Evolutionary conservation across 2,797 vertebrate genomes (phyloP), one percentile per base, ranked within the genome.

Genomic region (Notolabrus celidotus): DNA sequence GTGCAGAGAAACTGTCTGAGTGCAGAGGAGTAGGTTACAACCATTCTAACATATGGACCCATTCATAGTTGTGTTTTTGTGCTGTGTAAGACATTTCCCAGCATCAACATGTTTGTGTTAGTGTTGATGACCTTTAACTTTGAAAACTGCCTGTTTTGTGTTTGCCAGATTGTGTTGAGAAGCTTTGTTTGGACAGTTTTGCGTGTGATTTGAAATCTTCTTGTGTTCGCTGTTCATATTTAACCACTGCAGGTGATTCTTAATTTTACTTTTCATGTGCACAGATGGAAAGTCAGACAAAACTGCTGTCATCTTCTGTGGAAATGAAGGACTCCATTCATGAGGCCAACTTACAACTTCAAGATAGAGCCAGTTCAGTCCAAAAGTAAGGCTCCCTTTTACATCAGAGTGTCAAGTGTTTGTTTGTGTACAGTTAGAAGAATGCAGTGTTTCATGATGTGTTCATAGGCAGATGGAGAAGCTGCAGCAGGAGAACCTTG

Each of bases 401-500:
- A 0, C 25, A 7, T 62, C 4, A 36, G 12, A 1, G 50, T 23
- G 0, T 68, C 0, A 41, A 36, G 51, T 8, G 0, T 45, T 53
- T 54, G 9, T 25, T 31, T 16, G 43, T n/a, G 2, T 1, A 11
- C n/a, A 14, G 25, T 46, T 29, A 12, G 0, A 53, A 15, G 55
- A 10, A 17, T 0, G 20, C 7, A 17, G n/a, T 7, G 12, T 9
- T 29, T 54, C 1, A 3, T 5, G 4, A 11, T 50, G 9, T 62
- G 10, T 68, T 10, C 64, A 42, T 10, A 97, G 96, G 79, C 92
- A 91, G 77, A 86, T 95, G 70, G 93, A 95, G 77, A 78, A 89
- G 67, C 62, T 95, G 86, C 92, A 94, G 75, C 79, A 82, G 72
- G 93, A 96, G 82, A 97, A 97, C 71, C 69, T 92, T 83, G 91